A percentile compares a stretch with the other conserved stretches of the same genome.
Conservation (phyloP, 2,888 invertebrate species). For the Megamerina dolium region DNA sequence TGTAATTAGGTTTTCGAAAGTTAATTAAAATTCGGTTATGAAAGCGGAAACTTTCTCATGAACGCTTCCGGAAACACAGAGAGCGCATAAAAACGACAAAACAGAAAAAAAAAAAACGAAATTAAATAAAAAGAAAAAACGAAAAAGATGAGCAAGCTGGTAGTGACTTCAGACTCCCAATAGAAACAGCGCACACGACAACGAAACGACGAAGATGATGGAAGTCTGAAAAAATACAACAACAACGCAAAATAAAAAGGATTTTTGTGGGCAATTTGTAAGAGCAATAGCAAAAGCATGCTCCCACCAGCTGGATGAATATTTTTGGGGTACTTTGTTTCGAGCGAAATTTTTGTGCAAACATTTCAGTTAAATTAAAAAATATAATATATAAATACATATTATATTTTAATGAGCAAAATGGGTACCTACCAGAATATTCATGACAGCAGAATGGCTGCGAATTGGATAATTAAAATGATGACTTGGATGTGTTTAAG, state of each 20-base stretch:
- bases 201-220: too few species aligned
- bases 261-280: too few species aligned
- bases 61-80: slow-evolving; percentile 35
- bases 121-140: slow-evolving; percentile 5
- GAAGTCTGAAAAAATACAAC: too few species aligned
- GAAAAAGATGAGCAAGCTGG: not conserved
- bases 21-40: slow-evolving; percentile 50
- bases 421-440: slow-evolving; percentile 37
- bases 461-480: slow-evolving; percentile 46
- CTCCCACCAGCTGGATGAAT: too few species aligned
- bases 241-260: too few species aligned
- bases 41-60: slow-evolving; percentile 48
- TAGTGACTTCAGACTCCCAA: too few species aligned
- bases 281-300: too few species aligned
- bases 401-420: slow-evolving; percentile 48
- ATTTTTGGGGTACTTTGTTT: slow-evolving; percentile 7
- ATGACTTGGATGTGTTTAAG: slow-evolving; percentile 46
- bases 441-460: too few species aligned
- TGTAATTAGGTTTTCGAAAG: slow-evolving; percentile 50
- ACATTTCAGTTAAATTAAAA: slow-evolving; percentile 47
- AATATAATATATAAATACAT: too few species aligned
- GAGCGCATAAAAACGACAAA: slow-evolving; percentile 24
- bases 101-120: slow-evolving; percentile 12
- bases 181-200: too few species aligned
- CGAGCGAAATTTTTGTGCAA: slow-evolving; percentile 39